Percentiles rank a stretch among this genome's conserved stretches.
Evolutionary conservation across 2,888 invertebrate genomes (phyloP).

Genomic region (Elegia similella): DNA sequence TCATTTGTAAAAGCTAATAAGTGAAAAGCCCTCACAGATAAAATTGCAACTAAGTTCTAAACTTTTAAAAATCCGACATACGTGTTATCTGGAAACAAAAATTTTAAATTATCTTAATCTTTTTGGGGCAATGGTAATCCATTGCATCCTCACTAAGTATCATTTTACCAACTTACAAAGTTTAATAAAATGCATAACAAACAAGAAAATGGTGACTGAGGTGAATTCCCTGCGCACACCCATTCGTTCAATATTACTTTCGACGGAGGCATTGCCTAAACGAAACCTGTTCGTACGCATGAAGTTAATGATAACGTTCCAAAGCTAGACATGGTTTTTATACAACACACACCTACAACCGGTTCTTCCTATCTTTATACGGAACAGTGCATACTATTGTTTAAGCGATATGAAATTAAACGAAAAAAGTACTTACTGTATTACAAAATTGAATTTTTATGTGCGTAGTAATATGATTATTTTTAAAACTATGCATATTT

Average conservation of each 20-base stretch:
- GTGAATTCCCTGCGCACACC: neutral
- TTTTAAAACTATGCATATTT: no score
- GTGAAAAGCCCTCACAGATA: no score
- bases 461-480: neutral
- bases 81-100: no score
- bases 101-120: no score
- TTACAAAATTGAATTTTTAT: neutral
- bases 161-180: neutral
- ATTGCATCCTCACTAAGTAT: neutral
- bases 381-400: neutral
- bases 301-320: conserved; percentile 14
- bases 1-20: no score
- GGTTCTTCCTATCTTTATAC: neutral
- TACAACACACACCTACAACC: conserved; percentile 8
- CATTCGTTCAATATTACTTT: conserved; percentile 2
- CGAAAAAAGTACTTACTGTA: neutral
- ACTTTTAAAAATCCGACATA: no score
- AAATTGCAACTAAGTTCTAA: no score
- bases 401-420: neutral
- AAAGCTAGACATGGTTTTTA: conserved; percentile 6
- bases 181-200: no score
- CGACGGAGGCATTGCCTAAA: conserved; percentile 10
- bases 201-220: neutral
- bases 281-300: conserved; percentile 15
- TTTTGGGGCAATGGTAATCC: no score